phyloP scores from a whole-genome alignment of 2,888 invertebrate genomes.

The Frankliniella intonsa region DNA sequence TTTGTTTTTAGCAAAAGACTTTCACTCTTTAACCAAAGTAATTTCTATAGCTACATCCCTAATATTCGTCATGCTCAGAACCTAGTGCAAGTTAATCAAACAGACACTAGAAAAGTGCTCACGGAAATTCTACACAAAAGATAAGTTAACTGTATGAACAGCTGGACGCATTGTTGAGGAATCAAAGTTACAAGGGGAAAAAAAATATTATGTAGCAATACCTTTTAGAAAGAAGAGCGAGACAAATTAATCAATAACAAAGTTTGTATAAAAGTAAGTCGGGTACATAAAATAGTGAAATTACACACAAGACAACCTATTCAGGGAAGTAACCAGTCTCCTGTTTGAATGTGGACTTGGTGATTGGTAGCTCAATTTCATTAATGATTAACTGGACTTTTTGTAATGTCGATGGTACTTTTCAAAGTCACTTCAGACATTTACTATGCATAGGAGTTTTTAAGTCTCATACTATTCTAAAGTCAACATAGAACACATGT shows the following conservation, averaged over 20 bases:
- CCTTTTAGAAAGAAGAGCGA: neutral
- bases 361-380: no score
- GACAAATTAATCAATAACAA: neutral
- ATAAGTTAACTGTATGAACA: neutral
- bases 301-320: neutral
- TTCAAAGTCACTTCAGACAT: no score
- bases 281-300: neutral
- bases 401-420: no score
- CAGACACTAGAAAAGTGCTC: conserved; percentile 1
- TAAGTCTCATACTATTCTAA: no score
- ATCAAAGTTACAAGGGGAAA: neutral
- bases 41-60: conserved; percentile 23
- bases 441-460: no score
- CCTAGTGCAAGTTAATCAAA: conserved; percentile 25
- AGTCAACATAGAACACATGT: no score
- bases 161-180: conserved; percentile 19
- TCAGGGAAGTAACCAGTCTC: neutral
- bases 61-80: conserved; percentile 9
- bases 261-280: neutral
- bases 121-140: neutral
- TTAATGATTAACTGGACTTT: no score
- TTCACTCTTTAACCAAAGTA: neutral
- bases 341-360: no score
- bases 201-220: neutral
- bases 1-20: neutral